Percentiles rank a stretch among this genome's conserved stretches.
These are phyloP conservation scores for Pseudachorutes palmiensis DNA, from an alignment of 1,140 invertebrate genomes.

Conservation along the genomic window DNA sequence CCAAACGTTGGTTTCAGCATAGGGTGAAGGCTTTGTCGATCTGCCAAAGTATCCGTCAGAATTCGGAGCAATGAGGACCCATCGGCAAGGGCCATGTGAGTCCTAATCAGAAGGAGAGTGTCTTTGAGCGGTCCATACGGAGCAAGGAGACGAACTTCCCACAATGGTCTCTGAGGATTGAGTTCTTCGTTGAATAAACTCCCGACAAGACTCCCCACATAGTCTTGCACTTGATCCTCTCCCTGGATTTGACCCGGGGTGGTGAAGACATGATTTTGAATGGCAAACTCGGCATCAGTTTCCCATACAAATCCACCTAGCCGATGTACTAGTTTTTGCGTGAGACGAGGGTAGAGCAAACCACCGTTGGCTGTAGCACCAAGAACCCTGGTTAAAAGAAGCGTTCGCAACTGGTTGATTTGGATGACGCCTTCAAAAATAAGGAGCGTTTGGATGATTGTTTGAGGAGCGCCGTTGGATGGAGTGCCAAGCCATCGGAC, in stretches of 20 bases:
- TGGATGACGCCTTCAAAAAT: constrained; percentile 47
- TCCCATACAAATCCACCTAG: constrained; percentile 48
- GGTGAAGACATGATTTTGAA: constrained; percentile 49
- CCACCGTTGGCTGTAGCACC: constrained; percentile 42
- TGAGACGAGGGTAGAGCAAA: constrained; percentile 47
- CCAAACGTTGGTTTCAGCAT: constrained; percentile 45
- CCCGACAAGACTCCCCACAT: constrained; percentile 45
- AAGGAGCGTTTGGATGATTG: constrained; percentile 48
- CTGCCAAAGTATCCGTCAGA: constrained; percentile 47
- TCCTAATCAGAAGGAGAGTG: constrained; percentile 48
- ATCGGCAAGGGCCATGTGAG: constrained; percentile 53
- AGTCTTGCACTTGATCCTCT: constrained; percentile 44
- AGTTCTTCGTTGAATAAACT: constrained; percentile 45
- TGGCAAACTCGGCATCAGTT: constrained; percentile 46
- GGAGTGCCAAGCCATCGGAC: constrained; percentile 47
- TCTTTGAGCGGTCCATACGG: constrained; percentile 45
- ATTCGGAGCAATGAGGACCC: constrained; percentile 49
- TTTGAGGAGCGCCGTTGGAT: constrained; percentile 36
- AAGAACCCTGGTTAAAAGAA: constrained; percentile 46
- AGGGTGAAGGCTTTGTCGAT: constrained; percentile 43
- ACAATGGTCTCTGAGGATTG: constrained; percentile 46
- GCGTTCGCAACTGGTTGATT: constrained; percentile 44
- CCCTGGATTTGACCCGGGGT: constrained; percentile 38
- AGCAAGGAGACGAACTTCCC: constrained; percentile 51
- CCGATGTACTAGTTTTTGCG: constrained; percentile 43